Evolutionary conservation across 2,888 invertebrate species (phyloP).

Genomic region (Teleogryllus oceanicus): DNA sequence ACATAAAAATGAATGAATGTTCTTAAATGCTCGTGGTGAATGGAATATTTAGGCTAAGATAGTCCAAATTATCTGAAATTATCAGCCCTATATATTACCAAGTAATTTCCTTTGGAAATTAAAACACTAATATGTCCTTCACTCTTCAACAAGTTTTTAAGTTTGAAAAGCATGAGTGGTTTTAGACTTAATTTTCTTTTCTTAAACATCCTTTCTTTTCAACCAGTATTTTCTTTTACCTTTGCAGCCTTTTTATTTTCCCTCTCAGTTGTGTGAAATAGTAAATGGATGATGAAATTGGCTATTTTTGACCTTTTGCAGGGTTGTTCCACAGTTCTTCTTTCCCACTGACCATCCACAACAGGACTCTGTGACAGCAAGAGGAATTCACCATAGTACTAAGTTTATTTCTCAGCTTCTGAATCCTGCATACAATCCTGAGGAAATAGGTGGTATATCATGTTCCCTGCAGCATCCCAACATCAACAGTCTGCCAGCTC

Average conservation of each 20-base stretch:
- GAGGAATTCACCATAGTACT: conserved; percentile 49
- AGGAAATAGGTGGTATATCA: neutral
- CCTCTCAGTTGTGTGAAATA: neutral
- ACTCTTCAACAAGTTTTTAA: too few species aligned
- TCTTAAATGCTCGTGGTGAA: too few species aligned
- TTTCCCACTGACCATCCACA: conserved; percentile 50
- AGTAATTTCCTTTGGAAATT: too few species aligned
- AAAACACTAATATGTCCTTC: too few species aligned
- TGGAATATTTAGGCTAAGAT: too few species aligned
- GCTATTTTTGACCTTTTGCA: conserved; percentile 23
- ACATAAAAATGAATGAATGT: too few species aligned
- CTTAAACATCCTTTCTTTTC: neutral
- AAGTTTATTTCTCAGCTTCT: conserved; percentile 46
- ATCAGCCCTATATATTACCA: too few species aligned
- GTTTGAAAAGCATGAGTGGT: too few species aligned
- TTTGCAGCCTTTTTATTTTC: neutral
- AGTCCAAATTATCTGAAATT: too few species aligned
- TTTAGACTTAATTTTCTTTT: too few species aligned
- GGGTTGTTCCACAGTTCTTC: conserved; percentile 50
- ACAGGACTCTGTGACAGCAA: conserved; percentile 54
- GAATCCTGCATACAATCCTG: conserved; percentile 31
- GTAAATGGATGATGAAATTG: neutral
- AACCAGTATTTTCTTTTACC: neutral
- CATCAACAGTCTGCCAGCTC: conserved; percentile 53
- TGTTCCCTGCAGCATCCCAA: conserved; percentile 26